Base-by-base conservation (phyloP, 2,797 vertebrate species). In the Pogonophryne albipinna region DNA sequence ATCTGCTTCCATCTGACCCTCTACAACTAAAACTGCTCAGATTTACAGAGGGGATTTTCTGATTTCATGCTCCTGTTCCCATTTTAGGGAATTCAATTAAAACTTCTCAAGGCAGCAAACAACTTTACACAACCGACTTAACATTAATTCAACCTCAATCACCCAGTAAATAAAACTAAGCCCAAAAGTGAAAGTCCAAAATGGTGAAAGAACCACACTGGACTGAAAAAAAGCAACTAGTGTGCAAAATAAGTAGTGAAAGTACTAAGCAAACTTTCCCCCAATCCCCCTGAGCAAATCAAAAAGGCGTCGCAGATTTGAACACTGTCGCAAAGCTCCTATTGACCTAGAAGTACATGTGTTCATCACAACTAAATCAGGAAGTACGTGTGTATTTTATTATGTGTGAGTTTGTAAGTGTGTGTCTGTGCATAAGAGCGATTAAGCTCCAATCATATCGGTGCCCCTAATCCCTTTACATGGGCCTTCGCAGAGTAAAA, bases 271-370 rank as follows among this genome's bases (percentile, higher is more conserved):
- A 88, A 89, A 90, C 75, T 87, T 87, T 84, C 20, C 76, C 53
- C 47, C 71, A 71, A 85, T 86, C 82, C 80, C 47, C 46, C 41
- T 57, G 72, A 90, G 72, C 72, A 78, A 86, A 87, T 90, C 77
- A 80, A 86, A 88, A 78, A 77, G 59, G 46, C 80, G 82, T 15
- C 47, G 62, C 4, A 50, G 91, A 91, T 92, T 90, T 91, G 74
- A 49, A 58, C 62, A 34, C 75, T 83, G 74, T 67, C 16, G 82
- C 74, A 90, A 91, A 91, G 88, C 90, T 86, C 74, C 74, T 47
- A 67, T 86, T 90, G 88, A 91, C 88, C 87, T 78, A 87, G 72
- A 89, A 91, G 76, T 83, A 56, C 66, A 73, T 78, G 80, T 46
- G 74, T 80, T 87, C 72, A 67, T 88, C 66, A 41, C 81, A 74